phyloP scores from a whole-genome alignment of 2,797 vertebrate genomes.

The Mareca penelope region DNA sequence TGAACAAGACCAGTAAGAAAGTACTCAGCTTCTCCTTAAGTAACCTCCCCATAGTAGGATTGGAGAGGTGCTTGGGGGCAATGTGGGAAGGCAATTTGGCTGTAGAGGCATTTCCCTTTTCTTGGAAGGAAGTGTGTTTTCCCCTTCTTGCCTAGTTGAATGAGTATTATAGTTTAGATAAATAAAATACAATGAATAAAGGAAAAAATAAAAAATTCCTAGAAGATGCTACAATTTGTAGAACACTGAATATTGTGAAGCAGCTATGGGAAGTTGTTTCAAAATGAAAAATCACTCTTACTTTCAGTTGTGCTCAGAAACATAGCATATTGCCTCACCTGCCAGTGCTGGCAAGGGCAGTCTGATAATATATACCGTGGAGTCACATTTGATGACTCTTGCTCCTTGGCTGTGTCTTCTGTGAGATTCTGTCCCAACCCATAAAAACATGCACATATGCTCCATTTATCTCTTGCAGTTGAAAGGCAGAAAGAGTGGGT shows the following conservation, averaged over 20 bases:
- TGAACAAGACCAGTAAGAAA: neutral
- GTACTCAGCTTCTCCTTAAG: neutral
- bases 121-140: neutral
- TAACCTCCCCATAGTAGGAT: neutral
- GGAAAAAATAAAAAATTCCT: neutral
- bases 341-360: neutral
- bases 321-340: neutral
- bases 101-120: neutral
- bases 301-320: neutral
- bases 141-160: neutral
- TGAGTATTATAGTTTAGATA: neutral
- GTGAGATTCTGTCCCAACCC: conserved; percentile 11
- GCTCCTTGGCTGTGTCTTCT: neutral
- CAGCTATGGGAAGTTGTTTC: neutral
- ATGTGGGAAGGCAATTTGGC: neutral
- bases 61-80: neutral
- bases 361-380: neutral
- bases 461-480: conserved; percentile 51
- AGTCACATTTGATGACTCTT: neutral
- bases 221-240: neutral
- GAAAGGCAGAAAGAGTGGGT: conserved; percentile 60
- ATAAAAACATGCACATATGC: conserved; percentile 25
- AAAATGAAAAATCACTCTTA: neutral
- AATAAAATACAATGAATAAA: neutral
- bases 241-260: neutral